These are phyloP conservation scores for Smutsia gigantea DNA, from an alignment of 2,797 vertebrate genomes.

Conservation along the genomic window DNA sequence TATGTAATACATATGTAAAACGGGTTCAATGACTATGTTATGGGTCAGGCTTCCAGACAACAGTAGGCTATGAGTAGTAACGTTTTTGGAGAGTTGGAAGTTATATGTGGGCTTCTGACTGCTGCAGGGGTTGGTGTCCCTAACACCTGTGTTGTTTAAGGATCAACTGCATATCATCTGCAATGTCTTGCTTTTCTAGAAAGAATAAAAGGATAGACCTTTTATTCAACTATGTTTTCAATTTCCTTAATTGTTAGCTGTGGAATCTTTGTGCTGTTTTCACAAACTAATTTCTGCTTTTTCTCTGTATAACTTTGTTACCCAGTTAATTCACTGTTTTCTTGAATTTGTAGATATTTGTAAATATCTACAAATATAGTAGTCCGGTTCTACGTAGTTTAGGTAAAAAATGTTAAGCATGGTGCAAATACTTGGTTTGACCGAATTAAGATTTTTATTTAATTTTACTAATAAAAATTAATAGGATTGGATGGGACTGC, in stretches of 20 bases:
- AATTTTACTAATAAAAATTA: background rate
- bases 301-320: background rate
- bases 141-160: no score
- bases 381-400: background rate
- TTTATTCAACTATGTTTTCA: background rate
- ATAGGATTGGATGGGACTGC: background rate
- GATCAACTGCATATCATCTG: background rate
- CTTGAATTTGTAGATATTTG: background rate
- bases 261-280: slow-evolving; percentile 19
- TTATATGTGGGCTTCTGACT: no score
- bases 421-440: background rate
- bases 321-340: background rate
- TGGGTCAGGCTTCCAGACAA: no score
- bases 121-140: no score
- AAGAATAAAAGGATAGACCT: background rate
- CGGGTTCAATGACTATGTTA: no score
- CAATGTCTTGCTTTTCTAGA: background rate
- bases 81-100: no score
- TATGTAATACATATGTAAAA: no score
- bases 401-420: slow-evolving; percentile 40
- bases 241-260: background rate
- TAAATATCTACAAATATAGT: background rate
- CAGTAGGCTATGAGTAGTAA: no score
- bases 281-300: background rate
- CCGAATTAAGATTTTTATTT: background rate